Base-by-base conservation (phyloP, 2,888 invertebrate genomes). In the Caenorhabditis angaria region DNA sequence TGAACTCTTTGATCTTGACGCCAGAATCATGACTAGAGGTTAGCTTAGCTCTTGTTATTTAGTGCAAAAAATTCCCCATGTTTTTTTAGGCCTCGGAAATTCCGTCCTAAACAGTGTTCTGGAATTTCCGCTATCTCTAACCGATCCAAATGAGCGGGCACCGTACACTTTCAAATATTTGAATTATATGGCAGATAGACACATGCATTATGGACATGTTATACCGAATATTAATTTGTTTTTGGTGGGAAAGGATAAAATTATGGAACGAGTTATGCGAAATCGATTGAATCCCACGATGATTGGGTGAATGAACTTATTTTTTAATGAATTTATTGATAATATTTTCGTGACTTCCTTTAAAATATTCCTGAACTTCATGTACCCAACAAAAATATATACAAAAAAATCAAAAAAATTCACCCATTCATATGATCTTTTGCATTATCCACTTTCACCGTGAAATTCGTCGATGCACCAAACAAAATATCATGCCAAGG, bases 1-100 rank as follows among this genome's bases (percentile, higher is more conserved):
- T 57, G 83, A 83, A 48, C 32, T 83, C 10, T 83, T 83, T 57
- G 83, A 83, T 59, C 70, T 83, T 53, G 82, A 83, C 55, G 83
- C 82, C 20, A 62, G 82, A 35, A 60, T 77, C 1, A 76, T 82
- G 78, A 20, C 70, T 10, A 82, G 82, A 59, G 80, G 68, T 58
- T 29, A 29, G 25, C 29, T 61, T 0, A 64, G 5, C 6, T 24
- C 6, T 24, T 2, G 25, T 5, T 6, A 3, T 24, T 4, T 20
- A 24, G 22, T 29, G 28, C 35, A n/a, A 27, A 20, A 54, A 20
- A 53, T 25, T 1, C 14, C 29, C 8, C 18, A 28, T 60, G 12
- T 56, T 56, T 3, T 57, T 57, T 8, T 28, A 60, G 48, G 5
- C 10, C 51, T 48, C 24, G 81, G 79, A 24, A 76, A 76, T 50